Evolutionary conservation across 2,888 invertebrate species (phyloP), one percentile per base, ranked within the genome.

Genomic region (Epistrophe grossulariae): DNA sequence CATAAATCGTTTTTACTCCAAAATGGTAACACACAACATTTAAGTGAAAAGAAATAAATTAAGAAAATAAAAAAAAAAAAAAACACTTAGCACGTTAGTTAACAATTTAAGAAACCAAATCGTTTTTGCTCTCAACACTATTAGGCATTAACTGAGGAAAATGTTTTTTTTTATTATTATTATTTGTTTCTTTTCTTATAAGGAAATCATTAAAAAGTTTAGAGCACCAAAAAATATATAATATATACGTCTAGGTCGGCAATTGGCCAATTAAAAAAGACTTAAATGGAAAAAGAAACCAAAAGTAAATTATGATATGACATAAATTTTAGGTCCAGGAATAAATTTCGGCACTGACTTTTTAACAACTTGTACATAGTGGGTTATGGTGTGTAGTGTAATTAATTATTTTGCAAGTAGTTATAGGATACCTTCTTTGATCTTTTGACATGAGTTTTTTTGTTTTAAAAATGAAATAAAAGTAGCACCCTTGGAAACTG

Each of bases 91-190:
- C 80, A 68, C 76, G 79, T 66, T 66, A 38, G 76, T 45, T 60
- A 59, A 76, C 76, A 79, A 79, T 77, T 84, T 68, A 60, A 66
- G 66, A 76, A 84, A 72, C 45, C 79, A 62, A 80, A 77, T 77
- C 57, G 40, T 68, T 72, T 84, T 80, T 52, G 17, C 62, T 79
- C 60, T 35, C 40, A 59, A 57, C 40, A 8, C 55, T n/a, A n/a
- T n/a, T n/a, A n/a, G n/a, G n/a, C 62, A 62, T 62, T 62, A 73
- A 59, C 35, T 9, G 55, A 43, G n/a, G 45, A 13, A 76, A 76
- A 50, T 40, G 38, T 28, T 31, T 43, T 28, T 40, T 45, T 68
- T 50, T 68, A 17, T 31, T 60, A n/a, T 40, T 43, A 59, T 50
- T 68, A 13, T 64, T 55, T 55, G 11, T 57, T 66, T 15, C 48